Evolutionary conservation across 2,888 invertebrate species (phyloP), one percentile per base, ranked within the genome.

Genomic region (Heliconius cydno): DNA sequence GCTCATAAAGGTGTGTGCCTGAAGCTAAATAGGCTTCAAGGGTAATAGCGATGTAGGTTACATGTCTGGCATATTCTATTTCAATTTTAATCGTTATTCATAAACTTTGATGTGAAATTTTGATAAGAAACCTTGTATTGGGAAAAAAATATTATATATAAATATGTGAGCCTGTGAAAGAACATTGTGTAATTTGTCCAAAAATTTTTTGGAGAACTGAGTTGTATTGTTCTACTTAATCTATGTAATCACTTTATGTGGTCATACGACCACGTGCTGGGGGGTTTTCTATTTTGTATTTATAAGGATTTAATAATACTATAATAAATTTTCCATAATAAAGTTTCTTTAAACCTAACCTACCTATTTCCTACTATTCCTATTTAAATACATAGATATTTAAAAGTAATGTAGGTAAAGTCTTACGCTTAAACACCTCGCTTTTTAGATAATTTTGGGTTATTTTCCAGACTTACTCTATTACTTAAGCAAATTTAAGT

Each of bases 211-310:
- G 57, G 10, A 30, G 28, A 22, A 28, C 22, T 7, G 30, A 46
- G 10, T 57, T 57, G 34, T 72, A 13, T 71, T 22, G 28, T 72
- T n/a, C 34, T 72, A 13, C 30, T 52, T 34, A 68, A 76, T 34
- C 57, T 15, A 25, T 25, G 52, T 12, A 22, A 3, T 57, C 22
- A 25, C 52, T 57, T 72, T 57, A 72, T 30, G 52, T 72, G 5
- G 30, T 57, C 30, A 3, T 22, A n/a, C n/a, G n/a, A n/a, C n/a
- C n/a, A 30, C 2, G 22, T 30, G 19, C 19, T 52, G 52, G 19
- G 6, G 52, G 6, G 4, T 3, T n/a, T 57, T 34, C 34, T 34
- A 1, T 34, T 34, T n/a, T 57, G n/a, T 57, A n/a, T n/a, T 57
- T 57, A 10, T n/a, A 57, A 57, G 15, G 15, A 19, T 19, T 52